Percentiles rank a stretch among this genome's conserved stretches.
These are phyloP conservation scores for Heterohyrax brucei DNA, from an alignment of 2,797 vertebrate species.

Conservation along the genomic window DNA sequence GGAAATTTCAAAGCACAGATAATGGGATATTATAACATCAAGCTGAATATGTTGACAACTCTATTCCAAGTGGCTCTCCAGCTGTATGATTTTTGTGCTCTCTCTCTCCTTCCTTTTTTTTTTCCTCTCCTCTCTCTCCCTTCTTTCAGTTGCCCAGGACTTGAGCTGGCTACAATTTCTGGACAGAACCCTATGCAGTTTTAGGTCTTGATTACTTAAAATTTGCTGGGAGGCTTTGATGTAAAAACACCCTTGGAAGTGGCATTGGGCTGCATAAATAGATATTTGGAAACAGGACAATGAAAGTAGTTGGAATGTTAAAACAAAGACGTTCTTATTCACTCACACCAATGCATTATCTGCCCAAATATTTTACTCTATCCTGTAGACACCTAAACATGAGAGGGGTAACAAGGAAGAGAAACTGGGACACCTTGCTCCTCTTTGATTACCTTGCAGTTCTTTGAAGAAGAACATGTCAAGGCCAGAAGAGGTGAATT, in stretches of 20 bases:
- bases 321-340: slow-evolving; percentile 65
- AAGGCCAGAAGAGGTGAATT: background rate
- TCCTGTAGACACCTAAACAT: background rate
- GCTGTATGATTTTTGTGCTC: background rate
- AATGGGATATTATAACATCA: background rate
- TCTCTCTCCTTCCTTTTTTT: background rate
- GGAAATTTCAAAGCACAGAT: background rate
- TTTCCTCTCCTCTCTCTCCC: background rate
- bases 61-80: background rate
- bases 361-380: slow-evolving; percentile 12
- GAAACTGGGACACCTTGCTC: slow-evolving; percentile 5
- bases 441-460: slow-evolving; percentile 34
- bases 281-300: slow-evolving; percentile 69
- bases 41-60: background rate
- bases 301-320: slow-evolving; percentile 54
- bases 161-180: background rate
- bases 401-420: background rate
- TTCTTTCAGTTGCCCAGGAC: background rate
- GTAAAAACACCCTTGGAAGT: slow-evolving; percentile 27
- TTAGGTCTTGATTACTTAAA: slow-evolving; percentile 23
- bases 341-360: background rate
- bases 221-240: background rate
- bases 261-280: slow-evolving; percentile 45
- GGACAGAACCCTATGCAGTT: background rate
- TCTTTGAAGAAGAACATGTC: slow-evolving; percentile 39